Evolutionary conservation across 2,888 invertebrate genomes (phyloP), one percentile per base, ranked within the genome.

Genomic region (Drosophila anceps): DNA sequence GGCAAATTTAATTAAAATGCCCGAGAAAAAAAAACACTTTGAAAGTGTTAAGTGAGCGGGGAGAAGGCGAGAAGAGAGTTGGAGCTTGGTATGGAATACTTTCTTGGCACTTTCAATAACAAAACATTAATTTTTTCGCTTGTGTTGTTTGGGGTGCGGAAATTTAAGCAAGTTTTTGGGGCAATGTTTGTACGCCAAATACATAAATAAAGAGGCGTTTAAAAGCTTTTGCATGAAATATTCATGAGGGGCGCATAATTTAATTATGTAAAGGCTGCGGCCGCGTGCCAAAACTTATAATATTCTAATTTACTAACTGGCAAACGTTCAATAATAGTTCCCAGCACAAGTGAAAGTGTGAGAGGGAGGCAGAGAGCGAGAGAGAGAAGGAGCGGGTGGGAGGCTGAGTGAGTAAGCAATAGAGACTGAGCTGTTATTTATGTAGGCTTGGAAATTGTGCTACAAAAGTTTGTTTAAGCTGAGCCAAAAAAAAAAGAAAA

Each of bases 231-330:
- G 24, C 74, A 81, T 88, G 82, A 81, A 83, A 81, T 84, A 86
- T 85, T 81, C 82, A 88, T 79, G 79, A 72, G 70, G 57, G 73
- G 39, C 59, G 72, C 76, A 75, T 88, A 88, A 88, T 88, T 86
- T 68, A 88, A 88, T 89, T 89, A 88, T 83, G 77, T 75, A 82
- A 84, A 74, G 68, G 71, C 68, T 77, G 79, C 72, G 78, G 76
- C 81, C 70, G 84, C 84, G 80, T 86, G 86, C 86, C 86, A 87
- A 83, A 88, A 88, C 76, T 82, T 79, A 80, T 75, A 84, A 84
- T 88, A 76, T 79, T 80, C 80, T 77, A 82, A 84, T 83, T 88
- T 84, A 81, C 64, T 66, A 84, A 76, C 88, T 88, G 89, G 89
- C 88, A 86, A 83, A 68, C 66, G 71, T 84, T 89, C 89, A 88